Percentiles rank a stretch among this genome's conserved stretches.
Evolutionary conservation across 2,113 vertebrate genomes (phyloP).

Genomic region (Onychostruthus taczanowskii): DNA sequence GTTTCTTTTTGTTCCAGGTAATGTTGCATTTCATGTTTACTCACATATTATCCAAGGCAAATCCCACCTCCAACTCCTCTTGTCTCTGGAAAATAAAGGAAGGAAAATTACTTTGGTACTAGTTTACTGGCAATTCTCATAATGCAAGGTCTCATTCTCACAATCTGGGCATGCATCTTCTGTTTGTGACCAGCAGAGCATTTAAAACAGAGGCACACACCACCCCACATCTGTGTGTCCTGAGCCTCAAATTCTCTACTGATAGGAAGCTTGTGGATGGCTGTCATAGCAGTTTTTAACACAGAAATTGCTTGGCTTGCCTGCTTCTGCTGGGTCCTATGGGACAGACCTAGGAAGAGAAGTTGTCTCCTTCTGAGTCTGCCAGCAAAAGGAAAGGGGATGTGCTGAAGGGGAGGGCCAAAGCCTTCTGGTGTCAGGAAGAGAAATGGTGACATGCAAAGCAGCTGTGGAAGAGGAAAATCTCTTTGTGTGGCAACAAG

Average conservation of each 20-base stretch:
- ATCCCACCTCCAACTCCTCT: conserved; percentile 66
- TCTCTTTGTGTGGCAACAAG: background rate
- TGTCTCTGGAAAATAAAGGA: conserved; percentile 33
- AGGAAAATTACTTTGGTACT: background rate
- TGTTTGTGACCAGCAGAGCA: background rate
- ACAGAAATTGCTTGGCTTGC: background rate
- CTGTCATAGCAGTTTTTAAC: background rate
- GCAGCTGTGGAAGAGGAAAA: background rate
- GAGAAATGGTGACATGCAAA: background rate
- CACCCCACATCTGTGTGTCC: background rate
- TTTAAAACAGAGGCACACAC: background rate
- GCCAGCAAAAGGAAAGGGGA: background rate
- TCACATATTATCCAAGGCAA: conserved; percentile 64
- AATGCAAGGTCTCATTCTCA: background rate
- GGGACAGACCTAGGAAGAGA: background rate
- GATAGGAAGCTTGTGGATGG: background rate
- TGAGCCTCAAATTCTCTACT: background rate
- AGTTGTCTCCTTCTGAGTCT: background rate
- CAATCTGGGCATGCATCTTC: background rate
- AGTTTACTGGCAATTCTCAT: background rate
- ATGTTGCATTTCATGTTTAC: conserved; percentile 20
- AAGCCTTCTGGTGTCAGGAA: background rate
- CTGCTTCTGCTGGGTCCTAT: background rate
- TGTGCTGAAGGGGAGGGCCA: background rate
- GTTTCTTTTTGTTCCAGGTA: background rate